A percentile compares a stretch with the other conserved stretches of the same genome.
These are phyloP conservation scores for Megalonaias nervosa DNA, from an alignment of 1,140 invertebrate species.

Conservation along the genomic window DNA sequence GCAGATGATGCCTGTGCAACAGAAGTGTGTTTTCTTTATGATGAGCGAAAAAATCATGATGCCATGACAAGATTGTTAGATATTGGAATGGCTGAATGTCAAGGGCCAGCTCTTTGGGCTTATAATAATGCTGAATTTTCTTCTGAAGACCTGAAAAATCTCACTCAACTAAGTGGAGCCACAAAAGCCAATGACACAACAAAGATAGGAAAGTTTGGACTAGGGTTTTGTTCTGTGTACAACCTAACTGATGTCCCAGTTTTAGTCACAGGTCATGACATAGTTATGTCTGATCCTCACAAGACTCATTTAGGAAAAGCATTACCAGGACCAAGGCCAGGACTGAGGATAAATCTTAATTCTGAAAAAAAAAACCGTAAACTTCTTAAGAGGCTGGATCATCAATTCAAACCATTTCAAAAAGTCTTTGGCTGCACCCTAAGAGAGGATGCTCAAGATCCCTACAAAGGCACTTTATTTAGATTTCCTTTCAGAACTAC, in stretches of 20 bases:
- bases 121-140: constrained; percentile 56
- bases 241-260: constrained; percentile 66
- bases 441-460: no score
- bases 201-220: constrained; percentile 65
- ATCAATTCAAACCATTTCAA: no score
- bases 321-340: no score
- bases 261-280: constrained; percentile 55
- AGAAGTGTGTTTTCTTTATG: constrained; percentile 58
- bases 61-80: constrained; percentile 46
- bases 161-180: constrained; percentile 55
- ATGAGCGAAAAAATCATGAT: constrained; percentile 55
- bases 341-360: no score
- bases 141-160: constrained; percentile 55
- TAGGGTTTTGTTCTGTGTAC: constrained; percentile 64
- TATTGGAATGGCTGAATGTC: constrained; percentile 50
- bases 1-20: constrained; percentile 63
- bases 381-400: no score
- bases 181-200: constrained; percentile 54
- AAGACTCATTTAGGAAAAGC: no score
- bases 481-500: no score
- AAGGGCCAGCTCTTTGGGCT: constrained; percentile 54
- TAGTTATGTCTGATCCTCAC: constrained; percentile 46
- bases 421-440: no score
- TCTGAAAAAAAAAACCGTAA: no score
- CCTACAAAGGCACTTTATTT: no score